Percentiles rank a stretch among this genome's conserved stretches.
Conservation (phyloP, 2,113 vertebrate species). For the Uria lomvia region DNA sequence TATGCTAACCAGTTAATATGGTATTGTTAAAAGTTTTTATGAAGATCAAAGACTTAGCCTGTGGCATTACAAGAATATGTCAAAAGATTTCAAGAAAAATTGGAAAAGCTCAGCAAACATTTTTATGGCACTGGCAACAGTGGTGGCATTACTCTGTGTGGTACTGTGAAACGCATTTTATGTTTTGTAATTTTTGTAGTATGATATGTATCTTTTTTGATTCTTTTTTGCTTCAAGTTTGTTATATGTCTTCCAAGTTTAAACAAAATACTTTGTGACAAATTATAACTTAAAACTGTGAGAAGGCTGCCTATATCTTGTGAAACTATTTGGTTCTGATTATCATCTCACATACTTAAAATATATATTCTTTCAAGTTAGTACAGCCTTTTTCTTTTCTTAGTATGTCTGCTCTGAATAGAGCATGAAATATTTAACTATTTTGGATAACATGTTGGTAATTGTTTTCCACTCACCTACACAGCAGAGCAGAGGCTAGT, state of each 20-base stretch:
- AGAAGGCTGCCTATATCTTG: background rate
- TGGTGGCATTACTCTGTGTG: background rate
- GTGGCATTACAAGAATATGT: background rate
- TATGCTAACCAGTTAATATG: background rate
- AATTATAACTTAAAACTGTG: background rate
- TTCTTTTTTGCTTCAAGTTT: background rate
- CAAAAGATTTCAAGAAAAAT: conserved; percentile 2
- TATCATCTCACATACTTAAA: background rate
- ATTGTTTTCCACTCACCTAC: background rate
- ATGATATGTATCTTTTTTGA: background rate
- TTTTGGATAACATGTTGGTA: background rate
- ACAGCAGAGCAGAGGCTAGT: background rate
- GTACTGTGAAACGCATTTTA: background rate
- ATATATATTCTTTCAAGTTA: background rate
- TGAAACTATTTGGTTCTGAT: background rate
- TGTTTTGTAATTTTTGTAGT: background rate
- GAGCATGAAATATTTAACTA: background rate
- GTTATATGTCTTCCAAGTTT: background rate
- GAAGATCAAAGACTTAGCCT: conserved; percentile 17
- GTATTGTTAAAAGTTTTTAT: background rate
- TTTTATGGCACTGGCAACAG: background rate
- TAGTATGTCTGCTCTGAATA: background rate
- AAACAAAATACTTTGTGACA: background rate
- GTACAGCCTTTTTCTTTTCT: background rate
- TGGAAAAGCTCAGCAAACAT: background rate